These are phyloP conservation scores for Lagorchestes hirsutus DNA, from an alignment of 2,797 vertebrate genomes.

Conservation along the genomic window DNA sequence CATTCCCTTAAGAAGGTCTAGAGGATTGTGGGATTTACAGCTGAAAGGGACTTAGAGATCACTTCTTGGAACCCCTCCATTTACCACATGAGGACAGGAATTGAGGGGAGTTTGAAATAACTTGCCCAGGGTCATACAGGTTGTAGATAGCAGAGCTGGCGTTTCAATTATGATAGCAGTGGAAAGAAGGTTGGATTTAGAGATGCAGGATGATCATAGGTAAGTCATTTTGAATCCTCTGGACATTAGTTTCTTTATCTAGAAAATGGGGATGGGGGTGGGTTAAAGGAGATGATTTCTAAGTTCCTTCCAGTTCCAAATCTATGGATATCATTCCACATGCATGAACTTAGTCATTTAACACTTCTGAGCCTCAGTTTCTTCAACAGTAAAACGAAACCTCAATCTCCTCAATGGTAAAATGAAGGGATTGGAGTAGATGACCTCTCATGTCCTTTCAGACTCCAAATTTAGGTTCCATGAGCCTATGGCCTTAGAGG, in stretches of 20 bases:
- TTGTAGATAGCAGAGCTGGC: neutral
- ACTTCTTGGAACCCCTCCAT: neutral
- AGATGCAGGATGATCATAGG: neutral
- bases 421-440: neutral
- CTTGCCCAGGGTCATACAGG: neutral
- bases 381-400: neutral
- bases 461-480: neutral
- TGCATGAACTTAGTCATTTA: neutral
- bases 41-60: neutral
- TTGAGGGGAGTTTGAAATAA: neutral
- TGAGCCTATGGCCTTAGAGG: neutral
- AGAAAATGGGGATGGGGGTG: neutral
- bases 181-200: neutral
- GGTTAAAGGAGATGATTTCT: neutral
- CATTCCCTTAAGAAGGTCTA: neutral
- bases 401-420: neutral
- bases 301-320: neutral
- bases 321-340: neutral
- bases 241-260: neutral
- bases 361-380: neutral
- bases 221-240: neutral
- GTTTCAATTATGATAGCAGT: neutral
- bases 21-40: neutral
- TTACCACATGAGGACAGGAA: neutral
- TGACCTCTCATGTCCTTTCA: neutral